phyloP scores from a whole-genome alignment of 2,113 vertebrate species.

The Megaleporinus macrocephalus region DNA sequence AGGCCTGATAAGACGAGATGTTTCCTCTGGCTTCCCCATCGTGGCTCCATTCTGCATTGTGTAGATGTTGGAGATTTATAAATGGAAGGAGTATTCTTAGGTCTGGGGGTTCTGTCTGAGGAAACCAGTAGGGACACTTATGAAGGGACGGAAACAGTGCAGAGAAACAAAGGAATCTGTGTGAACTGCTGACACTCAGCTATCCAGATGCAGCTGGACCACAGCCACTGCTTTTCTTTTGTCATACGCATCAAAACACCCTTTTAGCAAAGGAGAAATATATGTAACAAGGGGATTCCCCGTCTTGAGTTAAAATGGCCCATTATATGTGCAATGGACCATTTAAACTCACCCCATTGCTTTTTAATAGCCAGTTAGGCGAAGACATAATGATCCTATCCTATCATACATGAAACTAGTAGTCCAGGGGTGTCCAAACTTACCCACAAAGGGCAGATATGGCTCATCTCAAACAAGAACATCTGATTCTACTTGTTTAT shows the following conservation, averaged over 20 bases:
- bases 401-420: neutral
- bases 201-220: conserved; percentile 61
- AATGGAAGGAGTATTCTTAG: conserved; percentile 73
- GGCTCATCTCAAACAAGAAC: too few species aligned
- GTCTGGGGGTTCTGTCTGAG: conserved; percentile 55
- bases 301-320: neutral
- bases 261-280: neutral
- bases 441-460: too few species aligned
- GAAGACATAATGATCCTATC: neutral
- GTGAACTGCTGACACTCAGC: conserved; percentile 52
- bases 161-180: conserved; percentile 60
- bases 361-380: neutral
- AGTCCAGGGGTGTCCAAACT: neutral
- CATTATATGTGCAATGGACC: neutral
- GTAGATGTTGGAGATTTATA: conserved; percentile 64
- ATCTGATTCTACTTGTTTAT: too few species aligned
- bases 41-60: conserved; percentile 69
- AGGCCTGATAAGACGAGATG: conserved; percentile 74
- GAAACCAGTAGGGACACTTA: conserved; percentile 14
- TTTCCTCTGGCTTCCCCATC: conserved; percentile 68
- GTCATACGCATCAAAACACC: neutral
- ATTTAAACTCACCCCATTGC: neutral
- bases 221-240: conserved; percentile 49
- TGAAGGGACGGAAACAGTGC: neutral
- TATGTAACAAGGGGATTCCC: neutral